Evolutionary conservation across 2,113 vertebrate genomes (phyloP).

Genomic region (Chitala chitala): DNA sequence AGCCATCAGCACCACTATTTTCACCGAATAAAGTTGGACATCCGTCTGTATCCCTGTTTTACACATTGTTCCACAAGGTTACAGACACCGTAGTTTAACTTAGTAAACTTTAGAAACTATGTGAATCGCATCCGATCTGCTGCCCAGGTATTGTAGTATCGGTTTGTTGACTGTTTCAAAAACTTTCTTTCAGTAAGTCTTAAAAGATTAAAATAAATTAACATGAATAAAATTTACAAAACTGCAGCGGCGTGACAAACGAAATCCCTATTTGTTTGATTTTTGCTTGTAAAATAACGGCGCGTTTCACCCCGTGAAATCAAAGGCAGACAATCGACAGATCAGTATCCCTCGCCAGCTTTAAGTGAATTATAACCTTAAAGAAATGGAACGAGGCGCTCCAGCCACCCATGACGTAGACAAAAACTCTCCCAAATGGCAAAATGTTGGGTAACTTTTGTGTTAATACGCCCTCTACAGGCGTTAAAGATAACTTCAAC

Average conservation of each 20-base stretch:
- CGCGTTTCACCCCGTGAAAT: conserved; percentile 34
- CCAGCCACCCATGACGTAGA: conserved; percentile 34
- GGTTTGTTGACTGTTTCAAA: neutral
- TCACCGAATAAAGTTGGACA: conserved; percentile 29
- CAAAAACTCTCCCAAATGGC: conserved; percentile 28
- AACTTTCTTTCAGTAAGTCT: neutral
- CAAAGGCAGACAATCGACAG: conserved; percentile 20
- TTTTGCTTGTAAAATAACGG: conserved; percentile 30
- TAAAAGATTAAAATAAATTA: conserved; percentile 1
- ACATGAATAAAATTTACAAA: neutral
- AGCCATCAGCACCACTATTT: conserved; percentile 40
- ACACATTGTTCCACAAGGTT: conserved; percentile 35
- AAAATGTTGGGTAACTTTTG: neutral
- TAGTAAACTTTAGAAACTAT: conserved; percentile 17
- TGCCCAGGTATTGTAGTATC: conserved; percentile 25
- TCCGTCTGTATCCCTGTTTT: conserved; percentile 33
- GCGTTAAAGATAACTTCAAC: neutral
- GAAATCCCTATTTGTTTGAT: conserved; percentile 15
- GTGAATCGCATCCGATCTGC: conserved; percentile 34
- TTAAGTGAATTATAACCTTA: conserved; percentile 23
- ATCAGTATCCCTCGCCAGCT: conserved; percentile 14
- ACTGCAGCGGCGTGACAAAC: conserved; percentile 34
- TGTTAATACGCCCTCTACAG: conserved; percentile 30
- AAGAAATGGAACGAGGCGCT: conserved; percentile 24
- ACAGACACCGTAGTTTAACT: conserved; percentile 14